These are phyloP conservation scores for Caradrina kadenii DNA, from an alignment of 2,888 invertebrate species.

Conservation along the genomic window DNA sequence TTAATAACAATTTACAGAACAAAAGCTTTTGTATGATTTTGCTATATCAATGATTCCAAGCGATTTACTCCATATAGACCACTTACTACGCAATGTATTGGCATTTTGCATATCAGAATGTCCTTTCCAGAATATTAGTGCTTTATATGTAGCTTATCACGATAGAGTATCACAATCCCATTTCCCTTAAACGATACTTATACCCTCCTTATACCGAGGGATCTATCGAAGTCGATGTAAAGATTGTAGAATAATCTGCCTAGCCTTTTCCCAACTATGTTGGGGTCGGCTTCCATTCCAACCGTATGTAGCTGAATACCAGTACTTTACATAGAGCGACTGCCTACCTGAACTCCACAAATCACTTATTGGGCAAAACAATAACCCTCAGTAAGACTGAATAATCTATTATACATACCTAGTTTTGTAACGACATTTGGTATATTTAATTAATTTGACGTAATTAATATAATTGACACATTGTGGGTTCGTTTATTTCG, in stretches of 20 bases:
- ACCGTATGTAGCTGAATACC: too few species aligned
- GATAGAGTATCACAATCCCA: constrained; percentile 39
- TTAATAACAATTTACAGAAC: not conserved
- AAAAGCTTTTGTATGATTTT: not conserved
- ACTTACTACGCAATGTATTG: constrained; percentile 4
- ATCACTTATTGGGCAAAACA: too few species aligned
- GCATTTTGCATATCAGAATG: not conserved
- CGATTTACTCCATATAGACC: not conserved
- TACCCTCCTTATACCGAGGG: not conserved
- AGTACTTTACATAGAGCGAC: too few species aligned
- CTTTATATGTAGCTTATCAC: constrained; percentile 32
- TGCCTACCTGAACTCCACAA: too few species aligned
- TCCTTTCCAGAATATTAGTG: not conserved
- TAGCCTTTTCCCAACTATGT: too few species aligned
- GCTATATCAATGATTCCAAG: constrained; percentile 3
- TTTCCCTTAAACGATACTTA: constrained; percentile 42
- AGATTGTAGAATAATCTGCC: constrained; percentile 13
- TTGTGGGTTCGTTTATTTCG: too few species aligned
- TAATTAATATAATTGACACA: too few species aligned
- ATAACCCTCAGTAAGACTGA: too few species aligned
- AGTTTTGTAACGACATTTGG: too few species aligned
- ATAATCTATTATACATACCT: too few species aligned
- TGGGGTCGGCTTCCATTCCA: too few species aligned
- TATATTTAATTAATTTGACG: not conserved
- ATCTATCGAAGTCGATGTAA: constrained; percentile 1